Evolutionary conservation across 1,140 invertebrate species (phyloP).

Genomic region (Drosophila lacteicornis): DNA sequence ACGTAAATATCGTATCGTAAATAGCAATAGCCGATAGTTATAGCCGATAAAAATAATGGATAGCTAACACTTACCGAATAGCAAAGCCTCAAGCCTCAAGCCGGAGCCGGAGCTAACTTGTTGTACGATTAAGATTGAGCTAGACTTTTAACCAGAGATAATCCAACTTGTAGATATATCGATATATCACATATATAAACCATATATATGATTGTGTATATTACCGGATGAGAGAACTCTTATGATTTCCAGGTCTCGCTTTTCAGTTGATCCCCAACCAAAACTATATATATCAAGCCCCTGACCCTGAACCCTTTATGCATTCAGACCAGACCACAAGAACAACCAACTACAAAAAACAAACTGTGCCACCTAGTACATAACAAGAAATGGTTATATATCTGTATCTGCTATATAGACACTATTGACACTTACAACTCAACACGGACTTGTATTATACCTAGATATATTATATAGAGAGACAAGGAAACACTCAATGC

Average conservation of each 20-base stretch:
- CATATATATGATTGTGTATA: constrained; percentile 73
- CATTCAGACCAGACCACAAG: constrained; percentile 59
- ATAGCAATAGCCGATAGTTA: constrained; percentile 73
- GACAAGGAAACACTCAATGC: constrained; percentile 63
- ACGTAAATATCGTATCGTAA: constrained; percentile 76
- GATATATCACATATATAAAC: constrained; percentile 59
- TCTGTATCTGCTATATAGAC: constrained; percentile 67
- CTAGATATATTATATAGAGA: constrained; percentile 44
- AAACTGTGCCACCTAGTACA: constrained; percentile 83
- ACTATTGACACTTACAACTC: constrained; percentile 43
- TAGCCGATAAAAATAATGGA: constrained; percentile 38
- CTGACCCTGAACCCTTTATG: not conserved
- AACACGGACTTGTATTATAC: constrained; percentile 57
- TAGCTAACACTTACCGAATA: constrained; percentile 39
- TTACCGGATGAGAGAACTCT: constrained; percentile 48
- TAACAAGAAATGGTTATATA: constrained; percentile 81
- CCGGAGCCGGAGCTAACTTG: constrained; percentile 60
- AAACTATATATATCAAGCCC: constrained; percentile 31
- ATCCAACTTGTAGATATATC: constrained; percentile 60
- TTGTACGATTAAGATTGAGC: constrained; percentile 77
- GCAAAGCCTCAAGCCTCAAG: constrained; percentile 58
- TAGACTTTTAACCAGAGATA: constrained; percentile 74
- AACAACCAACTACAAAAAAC: constrained; percentile 61
- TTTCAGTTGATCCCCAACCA: constrained; percentile 48
- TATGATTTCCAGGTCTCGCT: constrained; percentile 67